These are phyloP conservation scores for Zenarchopterus dispar DNA, from an alignment of 2,797 vertebrate species.

Conservation along the genomic window DNA sequence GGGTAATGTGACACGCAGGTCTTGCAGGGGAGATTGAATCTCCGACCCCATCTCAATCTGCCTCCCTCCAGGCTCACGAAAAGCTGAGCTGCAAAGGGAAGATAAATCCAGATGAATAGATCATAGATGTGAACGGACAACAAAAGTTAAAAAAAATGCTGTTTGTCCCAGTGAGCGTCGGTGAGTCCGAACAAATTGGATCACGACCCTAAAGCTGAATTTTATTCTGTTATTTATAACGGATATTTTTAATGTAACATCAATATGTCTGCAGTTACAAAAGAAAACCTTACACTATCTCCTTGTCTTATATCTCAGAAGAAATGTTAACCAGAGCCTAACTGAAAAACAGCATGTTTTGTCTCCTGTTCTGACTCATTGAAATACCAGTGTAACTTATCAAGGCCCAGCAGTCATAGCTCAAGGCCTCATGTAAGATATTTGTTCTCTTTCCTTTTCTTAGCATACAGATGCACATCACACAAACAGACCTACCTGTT, in stretches of 20 bases:
- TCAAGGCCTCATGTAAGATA: too few species aligned
- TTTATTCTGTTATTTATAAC: too few species aligned
- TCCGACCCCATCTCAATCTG: constrained; percentile 69
- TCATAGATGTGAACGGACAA: constrained; percentile 9
- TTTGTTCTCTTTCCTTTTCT: not conserved
- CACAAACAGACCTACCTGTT: not conserved
- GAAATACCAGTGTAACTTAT: not conserved
- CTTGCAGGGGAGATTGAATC: constrained; percentile 31
- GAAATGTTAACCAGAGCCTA: not conserved
- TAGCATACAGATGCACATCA: not conserved
- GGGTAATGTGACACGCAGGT: constrained; percentile 61
- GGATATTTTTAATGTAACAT: too few species aligned
- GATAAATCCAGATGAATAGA: constrained; percentile 44
- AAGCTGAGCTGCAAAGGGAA: constrained; percentile 45
- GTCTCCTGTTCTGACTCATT: not conserved
- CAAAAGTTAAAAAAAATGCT: constrained; percentile 1
- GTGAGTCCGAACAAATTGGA: not conserved
- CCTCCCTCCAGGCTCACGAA: constrained; percentile 46
- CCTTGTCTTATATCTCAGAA: not conserved
- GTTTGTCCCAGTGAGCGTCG: not conserved
- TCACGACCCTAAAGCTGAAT: not conserved
- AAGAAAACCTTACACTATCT: too few species aligned
- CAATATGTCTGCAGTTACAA: too few species aligned
- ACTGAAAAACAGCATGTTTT: not conserved
- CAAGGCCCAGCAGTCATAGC: too few species aligned